Evolutionary conservation across 2,113 vertebrate species (phyloP), one percentile per base, ranked within the genome.

Genomic region (Nyctereutes procyonoides): DNA sequence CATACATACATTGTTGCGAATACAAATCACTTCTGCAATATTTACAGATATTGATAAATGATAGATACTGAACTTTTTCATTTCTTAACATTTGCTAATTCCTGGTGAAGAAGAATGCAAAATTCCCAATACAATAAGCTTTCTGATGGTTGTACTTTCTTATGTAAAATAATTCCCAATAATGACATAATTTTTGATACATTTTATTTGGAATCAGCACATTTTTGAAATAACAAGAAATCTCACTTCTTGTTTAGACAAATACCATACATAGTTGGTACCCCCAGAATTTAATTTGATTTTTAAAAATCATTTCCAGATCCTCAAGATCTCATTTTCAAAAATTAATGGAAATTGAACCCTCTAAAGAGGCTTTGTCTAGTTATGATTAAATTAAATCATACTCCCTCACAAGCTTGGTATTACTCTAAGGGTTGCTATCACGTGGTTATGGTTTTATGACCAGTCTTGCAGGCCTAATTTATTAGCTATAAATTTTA

Each of bases 21-120:
- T 94, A 85, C 76, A 90, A 63, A 97, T 92, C 51, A 82, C 55
- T 90, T 90, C 76, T 90, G n/a, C 19, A 53, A 63, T 95, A 90
- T 90, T 95, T 96, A 94, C 35, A 82, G 58, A 81, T 69, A 32
- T 30, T 51, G 24, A 30, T 74, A 60, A 87, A 69, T 95, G 26
- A 7, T 48, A 28, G 17, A 73, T 62, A 81, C 15, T 80, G 53
- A 95, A 16, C 16, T 79, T 80, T 90, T 90, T 89, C 14, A 38
- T 94, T 93, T 87, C 48, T 90, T 94, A 88, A 58, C 56, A 43
- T 96, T 79, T 91, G n/a, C 63, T 56, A 93, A 3, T 92, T 90
- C 88, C 35, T 69, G 48, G 83, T 65, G 43, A 89, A 87, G 16
- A 76, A 81, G 16, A 95, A 43, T 81, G 38, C 58, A 91, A 63